A percentile compares a stretch with the other conserved stretches of the same genome.
phyloP scores from a whole-genome alignment of 2,888 invertebrate species.

The Volucella zonaria region DNA sequence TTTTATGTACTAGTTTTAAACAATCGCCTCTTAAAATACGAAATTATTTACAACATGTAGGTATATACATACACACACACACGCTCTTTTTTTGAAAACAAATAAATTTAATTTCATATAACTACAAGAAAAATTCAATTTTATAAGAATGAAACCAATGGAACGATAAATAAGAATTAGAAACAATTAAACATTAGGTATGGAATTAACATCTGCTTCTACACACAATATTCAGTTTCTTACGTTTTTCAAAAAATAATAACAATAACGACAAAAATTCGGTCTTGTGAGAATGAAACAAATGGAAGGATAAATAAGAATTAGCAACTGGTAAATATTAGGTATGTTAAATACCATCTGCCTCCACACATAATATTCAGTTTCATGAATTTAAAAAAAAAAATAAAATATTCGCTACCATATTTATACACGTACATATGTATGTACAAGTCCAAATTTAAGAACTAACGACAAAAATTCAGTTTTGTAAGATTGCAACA shows the following conservation, averaged over 20 bases:
- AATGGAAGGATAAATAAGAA: not conserved
- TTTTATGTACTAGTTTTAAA: too few relatives aligned
- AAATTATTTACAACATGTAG: too few relatives aligned
- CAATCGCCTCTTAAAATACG: too few relatives aligned
- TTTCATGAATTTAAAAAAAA: constrained; percentile 23
- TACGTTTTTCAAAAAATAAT: too few relatives aligned
- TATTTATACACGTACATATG: not conserved
- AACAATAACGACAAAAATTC: too few relatives aligned
- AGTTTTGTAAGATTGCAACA: too few relatives aligned
- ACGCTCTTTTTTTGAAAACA: too few relatives aligned
- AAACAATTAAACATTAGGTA: not conserved
- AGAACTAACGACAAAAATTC: not conserved
- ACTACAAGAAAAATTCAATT: too few relatives aligned
- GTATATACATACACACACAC: too few relatives aligned
- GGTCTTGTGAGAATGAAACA: too few relatives aligned
- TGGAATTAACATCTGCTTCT: constrained; percentile 22
- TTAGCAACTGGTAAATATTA: not conserved
- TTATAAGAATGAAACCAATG: not conserved
- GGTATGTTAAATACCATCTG: not conserved
- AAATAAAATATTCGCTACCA: too few relatives aligned
- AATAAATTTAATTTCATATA: too few relatives aligned
- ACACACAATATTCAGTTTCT: constrained; percentile 53
- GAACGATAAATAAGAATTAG: not conserved
- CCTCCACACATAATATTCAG: constrained; percentile 49
- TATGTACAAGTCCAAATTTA: not conserved